A percentile compares a stretch with the other conserved stretches of the same genome.
Conservation (phyloP, 2,797 vertebrate species). For the Denticeps clupeoides region DNA sequence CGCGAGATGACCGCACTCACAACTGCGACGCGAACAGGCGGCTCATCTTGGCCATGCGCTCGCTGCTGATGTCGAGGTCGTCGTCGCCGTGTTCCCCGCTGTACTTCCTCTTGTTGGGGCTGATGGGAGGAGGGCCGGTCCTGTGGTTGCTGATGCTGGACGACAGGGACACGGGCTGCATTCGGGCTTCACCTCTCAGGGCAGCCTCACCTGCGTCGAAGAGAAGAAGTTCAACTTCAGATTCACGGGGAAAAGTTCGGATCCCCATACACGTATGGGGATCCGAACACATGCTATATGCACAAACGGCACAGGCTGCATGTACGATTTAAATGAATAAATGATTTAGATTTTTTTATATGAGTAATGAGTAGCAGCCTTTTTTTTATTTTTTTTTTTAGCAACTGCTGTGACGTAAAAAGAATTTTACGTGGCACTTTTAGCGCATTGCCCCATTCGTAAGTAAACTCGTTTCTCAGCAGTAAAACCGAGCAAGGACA, state of each 20-base stretch:
- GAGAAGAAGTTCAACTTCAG: too few species aligned
- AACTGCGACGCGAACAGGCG: conserved; percentile 82
- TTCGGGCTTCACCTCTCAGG: conserved; percentile 82
- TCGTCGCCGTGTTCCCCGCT: conserved; percentile 79
- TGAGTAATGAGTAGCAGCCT: too few species aligned
- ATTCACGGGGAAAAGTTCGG: too few species aligned
- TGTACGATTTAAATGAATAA: too few species aligned
- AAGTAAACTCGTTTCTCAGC: too few species aligned
- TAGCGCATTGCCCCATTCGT: too few species aligned
- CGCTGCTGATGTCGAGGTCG: conserved; percentile 79
- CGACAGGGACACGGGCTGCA: conserved; percentile 81
- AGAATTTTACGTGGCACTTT: background rate
- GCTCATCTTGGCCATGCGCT: conserved; percentile 91
- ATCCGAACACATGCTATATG: too few species aligned
- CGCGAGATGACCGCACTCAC: too few species aligned
- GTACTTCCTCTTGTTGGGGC: conserved; percentile 91
- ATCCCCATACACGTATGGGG: too few species aligned
- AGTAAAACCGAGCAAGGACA: background rate
- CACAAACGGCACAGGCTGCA: too few species aligned
- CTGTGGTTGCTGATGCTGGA: conserved; percentile 74
- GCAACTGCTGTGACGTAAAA: conserved; percentile 7
- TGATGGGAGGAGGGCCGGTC: conserved; percentile 91
- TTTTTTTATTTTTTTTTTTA: background rate
- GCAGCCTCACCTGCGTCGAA: conserved; percentile 77
- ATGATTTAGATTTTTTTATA: too few species aligned